These are phyloP conservation scores for Drusus annulatus DNA, from an alignment of 1,140 invertebrate genomes.

Conservation along the genomic window DNA sequence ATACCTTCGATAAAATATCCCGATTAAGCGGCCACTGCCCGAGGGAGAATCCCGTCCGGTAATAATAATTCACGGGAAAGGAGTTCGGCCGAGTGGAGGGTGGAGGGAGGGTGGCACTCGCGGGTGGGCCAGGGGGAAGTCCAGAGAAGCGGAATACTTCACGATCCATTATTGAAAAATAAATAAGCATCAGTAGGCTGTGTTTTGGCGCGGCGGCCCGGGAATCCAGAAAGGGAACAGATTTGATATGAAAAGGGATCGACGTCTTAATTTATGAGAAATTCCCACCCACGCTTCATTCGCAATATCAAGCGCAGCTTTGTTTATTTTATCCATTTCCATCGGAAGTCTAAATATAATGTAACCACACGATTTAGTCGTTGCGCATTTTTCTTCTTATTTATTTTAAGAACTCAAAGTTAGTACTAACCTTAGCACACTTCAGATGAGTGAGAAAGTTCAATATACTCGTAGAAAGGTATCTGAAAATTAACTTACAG, in stretches of 20 bases:
- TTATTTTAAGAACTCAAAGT: too few relatives aligned
- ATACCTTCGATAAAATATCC: background rate
- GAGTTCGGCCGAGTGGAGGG: background rate
- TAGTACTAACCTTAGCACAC: too few relatives aligned
- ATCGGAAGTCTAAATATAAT: too few relatives aligned
- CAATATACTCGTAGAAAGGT: too few relatives aligned
- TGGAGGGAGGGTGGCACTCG: background rate
- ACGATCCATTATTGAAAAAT: constrained; percentile 55
- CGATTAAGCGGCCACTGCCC: constrained; percentile 22
- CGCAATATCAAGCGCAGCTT: too few relatives aligned
- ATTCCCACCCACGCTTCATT: background rate
- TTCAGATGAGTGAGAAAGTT: too few relatives aligned
- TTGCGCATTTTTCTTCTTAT: too few relatives aligned
- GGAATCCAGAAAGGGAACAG: constrained; percentile 49
- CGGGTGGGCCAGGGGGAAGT: background rate
- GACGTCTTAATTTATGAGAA: constrained; percentile 51
- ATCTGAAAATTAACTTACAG: too few relatives aligned
- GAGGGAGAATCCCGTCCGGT: background rate
- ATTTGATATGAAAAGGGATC: constrained; percentile 55
- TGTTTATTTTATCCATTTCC: too few relatives aligned
- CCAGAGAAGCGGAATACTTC: constrained; percentile 45
- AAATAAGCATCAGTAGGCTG: constrained; percentile 49
- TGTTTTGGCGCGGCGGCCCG: constrained; percentile 26
- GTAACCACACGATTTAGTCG: too few relatives aligned
- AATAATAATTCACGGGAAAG: constrained; percentile 10